A percentile compares a stretch with the other conserved stretches of the same genome.
phyloP scores from a whole-genome alignment of 1,140 invertebrate genomes.

The Drosophila mauritiana region DNA sequence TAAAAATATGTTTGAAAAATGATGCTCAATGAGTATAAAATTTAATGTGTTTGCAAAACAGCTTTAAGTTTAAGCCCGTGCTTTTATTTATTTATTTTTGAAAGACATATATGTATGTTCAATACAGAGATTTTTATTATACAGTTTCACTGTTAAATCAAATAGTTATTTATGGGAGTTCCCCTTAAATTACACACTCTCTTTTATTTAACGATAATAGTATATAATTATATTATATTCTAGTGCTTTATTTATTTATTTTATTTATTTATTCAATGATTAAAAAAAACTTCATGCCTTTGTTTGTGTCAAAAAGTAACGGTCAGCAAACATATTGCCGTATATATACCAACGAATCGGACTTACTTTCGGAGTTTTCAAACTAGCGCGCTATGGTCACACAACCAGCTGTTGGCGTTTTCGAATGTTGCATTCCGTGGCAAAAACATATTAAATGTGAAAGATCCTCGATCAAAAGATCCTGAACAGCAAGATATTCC shows the following conservation, averaged over 20 bases:
- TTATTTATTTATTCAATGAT: too few relatives aligned
- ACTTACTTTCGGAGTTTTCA: neutral
- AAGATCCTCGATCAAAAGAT: conserved; percentile 1
- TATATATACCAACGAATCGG: neutral
- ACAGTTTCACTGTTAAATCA: too few relatives aligned
- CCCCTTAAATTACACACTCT: neutral
- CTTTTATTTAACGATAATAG: too few relatives aligned
- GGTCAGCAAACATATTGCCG: neutral
- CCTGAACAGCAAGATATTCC: neutral
- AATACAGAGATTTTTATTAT: neutral
- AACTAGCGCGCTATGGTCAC: neutral
- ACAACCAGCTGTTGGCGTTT: conserved; percentile 25
- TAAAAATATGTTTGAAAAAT: neutral
- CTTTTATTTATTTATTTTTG: neutral
- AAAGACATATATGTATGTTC: neutral
- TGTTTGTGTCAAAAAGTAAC: neutral
- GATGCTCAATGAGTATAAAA: neutral
- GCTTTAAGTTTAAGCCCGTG: neutral
- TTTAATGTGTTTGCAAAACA: neutral
- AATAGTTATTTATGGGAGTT: neutral
- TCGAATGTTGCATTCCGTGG: conserved; percentile 3
- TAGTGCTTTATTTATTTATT: too few relatives aligned
- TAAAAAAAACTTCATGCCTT: neutral
- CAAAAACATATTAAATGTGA: neutral
- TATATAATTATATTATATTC: too few relatives aligned